Evolutionary conservation across 2,797 vertebrate species (phyloP).

Genomic region (Scarus forsteni): DNA sequence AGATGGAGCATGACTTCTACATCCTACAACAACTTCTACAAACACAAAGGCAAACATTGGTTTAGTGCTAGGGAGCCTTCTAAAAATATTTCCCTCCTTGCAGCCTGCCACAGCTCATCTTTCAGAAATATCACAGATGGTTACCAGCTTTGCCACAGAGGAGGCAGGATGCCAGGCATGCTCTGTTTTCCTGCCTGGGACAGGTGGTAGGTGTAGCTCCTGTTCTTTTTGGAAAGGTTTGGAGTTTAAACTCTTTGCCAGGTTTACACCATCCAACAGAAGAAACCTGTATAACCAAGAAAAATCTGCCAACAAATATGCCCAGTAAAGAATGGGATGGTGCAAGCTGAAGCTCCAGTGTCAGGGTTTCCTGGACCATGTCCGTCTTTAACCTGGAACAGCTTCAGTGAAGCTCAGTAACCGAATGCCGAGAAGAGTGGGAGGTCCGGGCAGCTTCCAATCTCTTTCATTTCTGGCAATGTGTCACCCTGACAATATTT

Average conservation of each 20-base stretch:
- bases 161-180: background rate
- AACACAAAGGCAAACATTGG: background rate
- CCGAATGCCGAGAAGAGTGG: slow-evolving; percentile 33
- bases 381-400: slow-evolving; percentile 34
- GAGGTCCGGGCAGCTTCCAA: slow-evolving; percentile 36
- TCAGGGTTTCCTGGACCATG: slow-evolving; percentile 4
- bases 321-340: slow-evolving; percentile 15
- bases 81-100: slow-evolving; percentile 8
- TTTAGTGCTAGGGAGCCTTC: background rate
- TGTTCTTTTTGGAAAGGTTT: background rate
- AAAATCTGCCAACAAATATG: slow-evolving; percentile 11
- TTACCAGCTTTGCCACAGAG: slow-evolving; percentile 1
- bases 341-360: background rate
- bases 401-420: slow-evolving; percentile 35
- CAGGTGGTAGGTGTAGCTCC: slow-evolving; percentile 4
- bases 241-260: background rate
- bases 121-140: slow-evolving; percentile 32
- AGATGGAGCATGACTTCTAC: background rate
- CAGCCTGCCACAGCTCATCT: background rate
- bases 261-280: slow-evolving; percentile 3
- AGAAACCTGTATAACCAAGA: slow-evolving; percentile 10
- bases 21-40: slow-evolving; percentile 5
- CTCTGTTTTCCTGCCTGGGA: slow-evolving; percentile 5
- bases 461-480: slow-evolving; percentile 22
- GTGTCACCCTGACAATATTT: slow-evolving; percentile 28